Evolutionary conservation across 2,113 vertebrate species (phyloP).

Genomic region (Boulengeromyrus knoepffleri): DNA sequence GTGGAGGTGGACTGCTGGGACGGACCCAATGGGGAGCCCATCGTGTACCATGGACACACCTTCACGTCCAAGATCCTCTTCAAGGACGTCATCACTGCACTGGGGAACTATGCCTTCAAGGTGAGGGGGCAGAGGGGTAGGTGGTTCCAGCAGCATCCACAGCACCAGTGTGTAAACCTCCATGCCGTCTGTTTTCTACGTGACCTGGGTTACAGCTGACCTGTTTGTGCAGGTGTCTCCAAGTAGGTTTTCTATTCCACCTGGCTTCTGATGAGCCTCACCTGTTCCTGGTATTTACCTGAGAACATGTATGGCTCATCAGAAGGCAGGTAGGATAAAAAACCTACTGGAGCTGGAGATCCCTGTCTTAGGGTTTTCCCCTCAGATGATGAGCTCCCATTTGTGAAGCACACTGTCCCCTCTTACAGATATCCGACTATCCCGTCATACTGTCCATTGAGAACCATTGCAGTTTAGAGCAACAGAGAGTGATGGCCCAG

Average conservation of each 20-base stretch:
- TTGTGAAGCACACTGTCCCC: slow-evolving; percentile 38
- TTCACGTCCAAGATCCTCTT: slow-evolving; percentile 90
- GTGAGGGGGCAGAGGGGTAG: slow-evolving; percentile 48
- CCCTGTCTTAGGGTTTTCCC: slow-evolving; percentile 26
- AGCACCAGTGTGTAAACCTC: slow-evolving; percentile 20
- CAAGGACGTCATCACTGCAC: slow-evolving; percentile 72
- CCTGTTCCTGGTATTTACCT: too few relatives aligned
- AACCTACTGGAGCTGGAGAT: too few relatives aligned
- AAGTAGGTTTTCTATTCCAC: too few relatives aligned
- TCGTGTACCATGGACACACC: slow-evolving; percentile 91
- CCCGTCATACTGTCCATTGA: slow-evolving; percentile 88
- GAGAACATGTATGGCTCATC: too few relatives aligned
- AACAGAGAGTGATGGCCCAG: slow-evolving; percentile 73
- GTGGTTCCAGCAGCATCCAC: background rate
- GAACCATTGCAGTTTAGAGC: slow-evolving; percentile 85
- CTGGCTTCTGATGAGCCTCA: too few relatives aligned
- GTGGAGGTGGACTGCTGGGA: slow-evolving; percentile 96
- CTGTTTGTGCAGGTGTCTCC: background rate
- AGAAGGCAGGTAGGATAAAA: too few relatives aligned
- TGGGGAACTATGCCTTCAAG: slow-evolving; percentile 87
- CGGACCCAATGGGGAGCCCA: slow-evolving; percentile 77
- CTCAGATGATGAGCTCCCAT: slow-evolving; percentile 30
- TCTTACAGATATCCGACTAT: slow-evolving; percentile 71
- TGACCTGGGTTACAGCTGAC: slow-evolving; percentile 23
- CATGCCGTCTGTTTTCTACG: slow-evolving; percentile 12